Evolutionary conservation across 2,113 vertebrate species (phyloP).

Genomic region (Uropsilus gracilis): DNA sequence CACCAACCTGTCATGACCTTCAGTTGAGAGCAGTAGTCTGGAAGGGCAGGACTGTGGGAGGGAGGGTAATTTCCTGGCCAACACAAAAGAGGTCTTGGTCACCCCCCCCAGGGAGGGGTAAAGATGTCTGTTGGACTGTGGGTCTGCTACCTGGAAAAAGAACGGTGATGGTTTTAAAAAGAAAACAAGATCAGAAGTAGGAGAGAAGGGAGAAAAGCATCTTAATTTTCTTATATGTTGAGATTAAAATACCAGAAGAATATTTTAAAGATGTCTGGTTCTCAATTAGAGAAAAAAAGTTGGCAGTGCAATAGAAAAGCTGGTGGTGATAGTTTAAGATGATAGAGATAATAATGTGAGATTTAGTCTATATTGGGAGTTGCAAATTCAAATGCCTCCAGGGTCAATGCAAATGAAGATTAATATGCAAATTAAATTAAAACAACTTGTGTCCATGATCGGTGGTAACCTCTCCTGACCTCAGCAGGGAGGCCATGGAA

Average conservation of each 20-base stretch:
- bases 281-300: not conserved
- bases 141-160: not conserved
- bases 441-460: not conserved
- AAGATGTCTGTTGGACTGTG: not conserved
- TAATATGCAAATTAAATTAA: not conserved
- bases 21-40: not conserved
- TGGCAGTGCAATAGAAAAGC: not conserved
- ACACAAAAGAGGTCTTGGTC: not conserved
- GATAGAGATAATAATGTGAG: not conserved
- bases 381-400: not conserved
- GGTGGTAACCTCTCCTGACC: not conserved
- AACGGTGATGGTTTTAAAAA: not conserved
- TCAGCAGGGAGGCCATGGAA: not conserved
- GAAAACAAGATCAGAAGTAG: not conserved
- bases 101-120: not conserved
- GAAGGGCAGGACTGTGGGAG: not conserved
- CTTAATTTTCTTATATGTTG: not conserved
- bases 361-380: not conserved
- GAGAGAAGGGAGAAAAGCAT: not conserved
- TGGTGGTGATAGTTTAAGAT: not conserved
- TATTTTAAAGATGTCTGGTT: not conserved
- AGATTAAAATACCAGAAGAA: conserved; percentile 1
- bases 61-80: not conserved
- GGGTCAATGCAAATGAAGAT: not conserved
- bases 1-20: not conserved